A percentile compares a stretch with the other conserved stretches of the same genome.
Conservation (phyloP, 2,888 invertebrate species). For the Apocheima hispidaria region DNA sequence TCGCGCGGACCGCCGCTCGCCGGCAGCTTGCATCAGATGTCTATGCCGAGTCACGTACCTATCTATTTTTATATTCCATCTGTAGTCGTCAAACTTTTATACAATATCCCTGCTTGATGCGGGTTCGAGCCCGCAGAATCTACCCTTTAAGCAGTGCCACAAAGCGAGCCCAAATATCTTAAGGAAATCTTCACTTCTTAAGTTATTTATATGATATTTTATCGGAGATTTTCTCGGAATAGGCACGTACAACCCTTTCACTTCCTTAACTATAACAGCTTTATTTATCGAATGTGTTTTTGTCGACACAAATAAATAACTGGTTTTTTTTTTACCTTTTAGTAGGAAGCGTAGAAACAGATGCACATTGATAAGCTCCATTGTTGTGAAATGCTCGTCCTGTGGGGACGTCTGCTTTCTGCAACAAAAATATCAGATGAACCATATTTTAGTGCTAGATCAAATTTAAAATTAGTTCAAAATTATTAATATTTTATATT, state of each 20-base stretch:
- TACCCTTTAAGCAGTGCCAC: conserved; percentile 13
- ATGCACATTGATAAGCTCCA: conserved; percentile 63
- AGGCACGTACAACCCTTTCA: conserved; percentile 26
- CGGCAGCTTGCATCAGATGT: conserved; percentile 30
- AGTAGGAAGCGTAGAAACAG: conserved; percentile 57
- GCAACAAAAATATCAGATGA: conserved; percentile 48
- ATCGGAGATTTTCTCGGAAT: conserved; percentile 24
- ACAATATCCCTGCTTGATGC: conserved; percentile 36
- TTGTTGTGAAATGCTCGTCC: conserved; percentile 61
- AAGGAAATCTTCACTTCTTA: conserved; percentile 27
- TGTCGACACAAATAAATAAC: conserved; percentile 15
- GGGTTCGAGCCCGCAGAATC: conserved; percentile 26
- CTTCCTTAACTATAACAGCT: conserved; percentile 11
- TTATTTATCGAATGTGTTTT: conserved; percentile 26
- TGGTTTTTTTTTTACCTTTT: conserved; percentile 60
- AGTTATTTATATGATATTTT: conserved; percentile 32
- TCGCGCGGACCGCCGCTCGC: conserved; percentile 12
- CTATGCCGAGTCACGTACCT: conserved; percentile 36
- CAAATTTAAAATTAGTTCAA: no score
- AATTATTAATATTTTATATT: no score
- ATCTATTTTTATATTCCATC: conserved; percentile 38
- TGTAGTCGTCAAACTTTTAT: conserved; percentile 37
- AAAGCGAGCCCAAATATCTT: conserved; percentile 25
- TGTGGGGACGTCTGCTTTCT: conserved; percentile 64
- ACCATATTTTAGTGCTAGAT: no score